A percentile compares a stretch with the other conserved stretches of the same genome.
These are phyloP conservation scores for Nipponia nippon DNA, from an alignment of 2,113 vertebrate genomes.

Conservation along the genomic window DNA sequence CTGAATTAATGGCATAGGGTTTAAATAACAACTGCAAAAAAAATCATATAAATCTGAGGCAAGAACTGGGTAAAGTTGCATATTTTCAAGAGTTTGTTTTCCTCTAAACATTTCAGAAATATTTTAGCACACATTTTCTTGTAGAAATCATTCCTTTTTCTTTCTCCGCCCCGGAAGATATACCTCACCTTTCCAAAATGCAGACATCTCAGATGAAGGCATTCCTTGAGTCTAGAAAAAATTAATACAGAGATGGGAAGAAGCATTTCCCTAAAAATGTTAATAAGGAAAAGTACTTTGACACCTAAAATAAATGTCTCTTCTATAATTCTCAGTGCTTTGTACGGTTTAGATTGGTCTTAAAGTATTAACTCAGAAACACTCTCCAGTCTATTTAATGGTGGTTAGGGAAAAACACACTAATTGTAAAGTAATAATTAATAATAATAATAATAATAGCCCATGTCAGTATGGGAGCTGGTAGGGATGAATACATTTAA, in stretches of 20 bases:
- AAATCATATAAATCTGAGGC: neutral
- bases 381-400: neutral
- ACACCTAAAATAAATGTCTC: neutral
- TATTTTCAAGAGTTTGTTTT: neutral
- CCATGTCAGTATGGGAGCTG: neutral
- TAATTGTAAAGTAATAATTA: constrained; percentile 17
- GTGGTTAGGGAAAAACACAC: neutral
- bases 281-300: neutral
- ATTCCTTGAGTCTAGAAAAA: neutral
- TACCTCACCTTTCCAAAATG: neutral
- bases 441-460: neutral
- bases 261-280: neutral
- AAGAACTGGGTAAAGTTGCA: neutral
- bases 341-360: neutral
- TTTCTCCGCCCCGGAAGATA: accelerated
- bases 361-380: neutral
- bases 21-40: neutral
- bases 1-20: neutral
- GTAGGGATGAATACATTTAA: constrained; percentile 33
- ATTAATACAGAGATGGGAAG: neutral
- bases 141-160: neutral
- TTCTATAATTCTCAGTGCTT: neutral
- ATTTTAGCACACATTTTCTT: neutral
- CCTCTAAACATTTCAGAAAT: neutral
- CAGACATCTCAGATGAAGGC: neutral